These are phyloP conservation scores for Thymelicus acteon DNA, from an alignment of 2,888 invertebrate genomes.

Conservation along the genomic window DNA sequence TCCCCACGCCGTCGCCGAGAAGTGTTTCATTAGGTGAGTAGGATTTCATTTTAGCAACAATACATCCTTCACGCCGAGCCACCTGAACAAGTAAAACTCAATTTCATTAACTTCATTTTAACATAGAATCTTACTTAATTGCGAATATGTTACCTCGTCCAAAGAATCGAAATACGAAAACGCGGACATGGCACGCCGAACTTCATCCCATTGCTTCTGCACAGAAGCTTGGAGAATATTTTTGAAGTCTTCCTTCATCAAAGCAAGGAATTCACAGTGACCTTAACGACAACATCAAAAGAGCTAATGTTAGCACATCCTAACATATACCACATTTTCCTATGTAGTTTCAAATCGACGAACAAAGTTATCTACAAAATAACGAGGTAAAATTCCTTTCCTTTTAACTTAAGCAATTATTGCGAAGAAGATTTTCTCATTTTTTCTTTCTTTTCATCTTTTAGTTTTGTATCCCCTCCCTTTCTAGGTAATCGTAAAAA, in stretches of 20 bases:
- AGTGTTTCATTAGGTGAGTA: slow-evolving; percentile 83
- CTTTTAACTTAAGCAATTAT: no score
- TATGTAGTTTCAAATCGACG: no score
- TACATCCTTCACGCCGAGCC: slow-evolving; percentile 86
- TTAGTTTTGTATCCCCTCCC: no score
- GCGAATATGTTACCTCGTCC: slow-evolving; percentile 62
- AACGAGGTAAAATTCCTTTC: no score
- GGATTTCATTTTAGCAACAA: slow-evolving; percentile 85
- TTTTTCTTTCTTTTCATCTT: no score
- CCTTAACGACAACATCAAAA: slow-evolving; percentile 48
- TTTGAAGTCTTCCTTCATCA: slow-evolving; percentile 87
- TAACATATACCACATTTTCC: no score
- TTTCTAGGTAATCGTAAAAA: no score
- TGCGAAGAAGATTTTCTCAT: no score
- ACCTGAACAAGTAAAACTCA: slow-evolving; percentile 56
- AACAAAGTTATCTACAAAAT: no score
- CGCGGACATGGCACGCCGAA: slow-evolving; percentile 84
- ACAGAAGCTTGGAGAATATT: slow-evolving; percentile 84
- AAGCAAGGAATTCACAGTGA: slow-evolving; percentile 86
- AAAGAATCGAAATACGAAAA: slow-evolving; percentile 87
- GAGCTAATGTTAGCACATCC: no score
- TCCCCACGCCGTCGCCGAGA: slow-evolving; percentile 79
- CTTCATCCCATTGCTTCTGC: slow-evolving; percentile 86
- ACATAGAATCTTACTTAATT: no score
- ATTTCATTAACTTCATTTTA: not conserved